phyloP scores from a whole-genome alignment of 2,113 vertebrate species.

The Cyprinodon variegatus region DNA sequence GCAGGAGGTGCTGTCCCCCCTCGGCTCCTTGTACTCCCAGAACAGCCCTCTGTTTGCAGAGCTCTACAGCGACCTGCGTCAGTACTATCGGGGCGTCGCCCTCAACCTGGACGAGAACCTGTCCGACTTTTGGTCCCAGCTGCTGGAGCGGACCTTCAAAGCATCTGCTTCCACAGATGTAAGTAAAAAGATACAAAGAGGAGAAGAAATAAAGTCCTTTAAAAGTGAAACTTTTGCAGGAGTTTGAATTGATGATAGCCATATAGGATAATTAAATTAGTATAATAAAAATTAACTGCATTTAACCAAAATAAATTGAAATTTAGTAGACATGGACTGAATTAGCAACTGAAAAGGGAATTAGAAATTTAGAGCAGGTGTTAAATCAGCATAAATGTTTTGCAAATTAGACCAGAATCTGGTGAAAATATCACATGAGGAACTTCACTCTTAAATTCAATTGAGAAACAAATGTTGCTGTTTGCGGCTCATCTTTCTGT shows the following conservation, averaged over 20 bases:
- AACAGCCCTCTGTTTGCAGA: constrained; percentile 84
- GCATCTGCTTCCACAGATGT: constrained; percentile 74
- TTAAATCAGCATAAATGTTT: background rate
- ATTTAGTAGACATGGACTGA: background rate
- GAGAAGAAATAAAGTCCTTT: no score
- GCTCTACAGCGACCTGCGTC: constrained; percentile 86
- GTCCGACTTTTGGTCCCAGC: constrained; percentile 90
- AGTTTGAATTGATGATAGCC: background rate
- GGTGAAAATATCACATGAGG: background rate
- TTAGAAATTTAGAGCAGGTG: background rate
- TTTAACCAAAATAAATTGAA: background rate
- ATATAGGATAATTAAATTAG: background rate
- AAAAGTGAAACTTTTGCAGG: no score
- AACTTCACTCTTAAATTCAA: background rate
- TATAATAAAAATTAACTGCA: background rate
- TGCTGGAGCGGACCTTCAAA: constrained; percentile 89
- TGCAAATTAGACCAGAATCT: background rate
- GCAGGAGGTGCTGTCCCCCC: constrained; percentile 81
- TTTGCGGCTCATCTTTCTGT: constrained; percentile 4
- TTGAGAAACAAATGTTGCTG: no score
- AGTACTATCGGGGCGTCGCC: constrained; percentile 88
- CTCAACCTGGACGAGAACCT: constrained; percentile 91
- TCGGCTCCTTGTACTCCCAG: constrained; percentile 84
- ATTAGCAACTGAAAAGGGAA: background rate
- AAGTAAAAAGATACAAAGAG: constrained; percentile 9